phyloP scores from a whole-genome alignment of 2,888 invertebrate genomes.

The Idaea straminata region DNA sequence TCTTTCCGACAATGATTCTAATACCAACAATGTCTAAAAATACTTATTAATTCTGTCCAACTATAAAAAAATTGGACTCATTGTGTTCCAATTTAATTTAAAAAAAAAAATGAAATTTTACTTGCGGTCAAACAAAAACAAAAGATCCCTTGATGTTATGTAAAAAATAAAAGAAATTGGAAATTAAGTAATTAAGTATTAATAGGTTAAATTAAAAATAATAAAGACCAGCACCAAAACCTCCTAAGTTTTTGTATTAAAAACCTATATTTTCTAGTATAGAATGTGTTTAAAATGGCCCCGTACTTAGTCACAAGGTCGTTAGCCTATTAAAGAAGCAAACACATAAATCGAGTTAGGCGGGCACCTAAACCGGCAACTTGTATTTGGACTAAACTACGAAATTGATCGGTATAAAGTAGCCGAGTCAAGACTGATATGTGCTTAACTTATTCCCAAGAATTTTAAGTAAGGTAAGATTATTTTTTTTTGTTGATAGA shows the following conservation, averaged over 20 bases:
- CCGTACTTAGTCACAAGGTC: conserved; percentile 38
- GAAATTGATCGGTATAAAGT: conserved; percentile 10
- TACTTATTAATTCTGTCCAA: too few relatives aligned
- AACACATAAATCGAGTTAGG: conserved; percentile 39
- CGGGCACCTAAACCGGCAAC: conserved; percentile 49
- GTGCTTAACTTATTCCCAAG: background rate
- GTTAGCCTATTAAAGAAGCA: conserved; percentile 28
- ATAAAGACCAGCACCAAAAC: background rate
- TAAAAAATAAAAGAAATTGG: too few relatives aligned
- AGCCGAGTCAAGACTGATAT: background rate
- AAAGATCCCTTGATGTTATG: too few relatives aligned
- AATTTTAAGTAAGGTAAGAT: background rate
- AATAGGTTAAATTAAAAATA: background rate
- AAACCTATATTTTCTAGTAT: background rate
- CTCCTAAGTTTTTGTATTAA: background rate
- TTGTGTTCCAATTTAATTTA: too few relatives aligned
- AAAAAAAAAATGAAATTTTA: too few relatives aligned
- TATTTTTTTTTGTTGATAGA: too few relatives aligned
- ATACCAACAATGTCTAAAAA: too few relatives aligned
- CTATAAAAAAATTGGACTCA: too few relatives aligned
- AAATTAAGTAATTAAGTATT: too few relatives aligned
- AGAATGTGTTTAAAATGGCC: background rate
- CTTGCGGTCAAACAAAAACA: too few relatives aligned
- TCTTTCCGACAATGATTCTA: too few relatives aligned
- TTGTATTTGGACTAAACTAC: conserved; percentile 38